Base-by-base conservation (phyloP, 2,113 vertebrate genomes). In the Brachirus orientalis region DNA sequence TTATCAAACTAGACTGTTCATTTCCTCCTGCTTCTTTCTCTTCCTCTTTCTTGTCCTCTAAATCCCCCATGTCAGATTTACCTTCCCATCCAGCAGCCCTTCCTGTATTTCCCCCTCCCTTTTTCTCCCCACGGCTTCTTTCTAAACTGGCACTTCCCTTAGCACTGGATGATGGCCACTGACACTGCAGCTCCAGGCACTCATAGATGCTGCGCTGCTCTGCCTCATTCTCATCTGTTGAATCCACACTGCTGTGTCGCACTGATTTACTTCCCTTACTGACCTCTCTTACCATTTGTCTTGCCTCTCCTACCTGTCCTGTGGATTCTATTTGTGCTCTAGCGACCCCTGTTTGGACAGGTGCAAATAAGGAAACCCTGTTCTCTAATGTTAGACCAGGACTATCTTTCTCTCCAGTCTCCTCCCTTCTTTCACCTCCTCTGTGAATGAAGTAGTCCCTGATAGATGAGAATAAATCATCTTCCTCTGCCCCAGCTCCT, bases 391-490 rank as follows among this genome's bases (percentile, higher is more conserved):
- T 18, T 1, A 60, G 63, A 58, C 40, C 8, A 4, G 47, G 62
- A 68, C 71, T 9, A 1, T 78, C 69, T 69, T 60, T 53, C 40
- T 79, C 80, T 2, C 43, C 73, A 6, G 58, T 28, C 40, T 86
- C 81, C 4, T 80, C 79, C 63, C 65, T 81, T 58, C n/a, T 81
- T 63, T 88, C 85, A 18, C 41, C 60, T 68, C 70, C 95, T 91
- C 94, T 95, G 80, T 95, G 92, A 70, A 92, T 95, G 92, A 97
- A 92, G 91, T 96, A 96, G 86, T 96, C 95, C 91, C 94, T 95
- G 83, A 99, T 93, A 63, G 95, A 95, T 54, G 94, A 95, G 90
- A 98, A 94, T 79, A 98, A 92, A 87, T 98, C 95, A 67, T 98
- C 96, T 68, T 96, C 95, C 90, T 95, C 94, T 19, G 1, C 90